These are phyloP conservation scores for Agrenia bidenticulata DNA, from an alignment of 2,888 invertebrate species.

Conservation along the genomic window DNA sequence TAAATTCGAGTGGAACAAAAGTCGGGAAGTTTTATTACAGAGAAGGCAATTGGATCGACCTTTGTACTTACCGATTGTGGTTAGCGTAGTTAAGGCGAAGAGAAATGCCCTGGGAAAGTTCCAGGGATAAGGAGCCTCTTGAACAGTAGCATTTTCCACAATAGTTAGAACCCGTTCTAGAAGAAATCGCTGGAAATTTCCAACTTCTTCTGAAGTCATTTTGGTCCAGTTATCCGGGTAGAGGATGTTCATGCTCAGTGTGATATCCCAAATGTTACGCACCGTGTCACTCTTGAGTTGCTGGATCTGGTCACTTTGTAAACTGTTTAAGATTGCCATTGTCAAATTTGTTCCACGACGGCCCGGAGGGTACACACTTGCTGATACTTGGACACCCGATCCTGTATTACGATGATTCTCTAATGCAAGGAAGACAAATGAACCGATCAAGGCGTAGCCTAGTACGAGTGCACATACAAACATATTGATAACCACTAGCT, in stretches of 20 bases:
- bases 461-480: constrained; percentile 78
- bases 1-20: too few relatives aligned
- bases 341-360: constrained; percentile 46
- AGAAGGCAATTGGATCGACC: not conserved
- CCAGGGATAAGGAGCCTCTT: constrained; percentile 48
- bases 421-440: constrained; percentile 78
- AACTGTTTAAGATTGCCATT: constrained; percentile 44
- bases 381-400: constrained; percentile 44
- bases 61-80: constrained; percentile 48
- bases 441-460: constrained; percentile 71
- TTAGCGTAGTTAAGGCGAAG: constrained; percentile 50
- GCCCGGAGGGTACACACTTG: constrained; percentile 47
- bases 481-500: constrained; percentile 66
- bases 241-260: constrained; percentile 52
- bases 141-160: constrained; percentile 46
- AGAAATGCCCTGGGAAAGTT: constrained; percentile 51
- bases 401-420: constrained; percentile 58
- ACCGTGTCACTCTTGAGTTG: constrained; percentile 51
- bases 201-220: constrained; percentile 51
- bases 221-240: constrained; percentile 52
- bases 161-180: constrained; percentile 48
- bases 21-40: not conserved
- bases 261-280: constrained; percentile 51
- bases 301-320: constrained; percentile 46
- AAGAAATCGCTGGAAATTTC: constrained; percentile 48